These are phyloP conservation scores for Chaetorhynchus papuensis DNA, from an alignment of 2,113 vertebrate species.

Conservation along the genomic window DNA sequence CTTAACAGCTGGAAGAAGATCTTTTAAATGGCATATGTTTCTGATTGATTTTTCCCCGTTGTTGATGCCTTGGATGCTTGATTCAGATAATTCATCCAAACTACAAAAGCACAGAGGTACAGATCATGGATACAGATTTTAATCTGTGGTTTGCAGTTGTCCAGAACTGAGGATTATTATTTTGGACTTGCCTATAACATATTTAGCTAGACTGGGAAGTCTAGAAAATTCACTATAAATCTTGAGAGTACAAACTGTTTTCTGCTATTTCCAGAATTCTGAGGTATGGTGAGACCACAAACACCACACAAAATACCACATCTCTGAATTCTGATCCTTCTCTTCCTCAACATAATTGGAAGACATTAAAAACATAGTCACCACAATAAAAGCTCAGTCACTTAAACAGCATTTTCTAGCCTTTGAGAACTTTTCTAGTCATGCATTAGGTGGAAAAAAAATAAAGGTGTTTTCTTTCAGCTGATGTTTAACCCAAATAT, in stretches of 20 bases:
- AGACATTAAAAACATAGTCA: neutral
- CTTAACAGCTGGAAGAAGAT: neutral
- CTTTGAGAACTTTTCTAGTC: neutral
- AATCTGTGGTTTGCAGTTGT: neutral
- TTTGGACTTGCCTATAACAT: neutral
- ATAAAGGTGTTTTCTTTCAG: neutral
- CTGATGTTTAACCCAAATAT: neutral
- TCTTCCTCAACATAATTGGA: neutral
- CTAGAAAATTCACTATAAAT: neutral
- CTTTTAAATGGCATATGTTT: neutral
- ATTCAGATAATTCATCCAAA: conserved; percentile 4
- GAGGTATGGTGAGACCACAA: neutral
- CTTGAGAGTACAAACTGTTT: neutral
- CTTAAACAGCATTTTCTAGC: neutral
- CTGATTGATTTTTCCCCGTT: neutral
- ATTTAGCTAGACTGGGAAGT: neutral
- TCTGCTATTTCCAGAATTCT: neutral
- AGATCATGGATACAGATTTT: neutral
- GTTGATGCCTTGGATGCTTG: neutral
- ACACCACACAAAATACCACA: neutral
- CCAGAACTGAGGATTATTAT: neutral
- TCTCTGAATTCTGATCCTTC: neutral
- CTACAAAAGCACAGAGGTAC: neutral
- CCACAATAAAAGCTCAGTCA: neutral
- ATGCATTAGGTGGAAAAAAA: neutral